Base-by-base conservation (phyloP, 2,888 invertebrate species). In the Nephrotoma flavescens region DNA sequence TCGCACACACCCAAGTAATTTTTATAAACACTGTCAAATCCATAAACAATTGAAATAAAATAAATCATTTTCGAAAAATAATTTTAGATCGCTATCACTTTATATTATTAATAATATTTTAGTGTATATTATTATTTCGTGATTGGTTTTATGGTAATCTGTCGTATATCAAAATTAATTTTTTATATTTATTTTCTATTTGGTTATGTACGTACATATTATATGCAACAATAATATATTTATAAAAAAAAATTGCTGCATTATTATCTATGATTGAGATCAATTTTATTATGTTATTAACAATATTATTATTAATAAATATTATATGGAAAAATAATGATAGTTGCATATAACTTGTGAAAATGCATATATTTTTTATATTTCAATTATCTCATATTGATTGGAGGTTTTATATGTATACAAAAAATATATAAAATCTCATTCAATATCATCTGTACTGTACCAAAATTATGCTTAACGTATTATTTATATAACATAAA, bases 211-310 rank as follows among this genome's bases (percentile, higher is more conserved):
- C 41, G 44, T 85, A 11, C 19, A 11, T 11, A 11, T 31, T 7
- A 47, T 41, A 44, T 57, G 44, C 15, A 57, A 57, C 52, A 57
- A 57, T 57, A 57, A 57, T 15, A 57, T 57, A 57, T 57, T 44
- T 57, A 57, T 15, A 57, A 19, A 31, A 31, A 31, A 85, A 19
- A 44, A 85, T 52, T 42, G 86, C 86, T 86, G 86, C 86, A 86
- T 86, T 57, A 42, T 52, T 41, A 86, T 86, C 86, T 86, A 86
- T 86, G 86, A 86, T 86, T 86, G 86, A 71, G 86, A 86, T 86
- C 86, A 42, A 57, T 83, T 83, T 41, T 83, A 83, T 83, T 41
- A 83, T 57, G 15, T 57, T 57, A 57, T 47, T 47, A 47, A 47
- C n/a, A 47, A 47, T 57, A 57, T 57, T 57, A 15, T 57, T 57